Conservation (phyloP, 2,797 vertebrate species). For the Pseudopleuronectes americanus region DNA sequence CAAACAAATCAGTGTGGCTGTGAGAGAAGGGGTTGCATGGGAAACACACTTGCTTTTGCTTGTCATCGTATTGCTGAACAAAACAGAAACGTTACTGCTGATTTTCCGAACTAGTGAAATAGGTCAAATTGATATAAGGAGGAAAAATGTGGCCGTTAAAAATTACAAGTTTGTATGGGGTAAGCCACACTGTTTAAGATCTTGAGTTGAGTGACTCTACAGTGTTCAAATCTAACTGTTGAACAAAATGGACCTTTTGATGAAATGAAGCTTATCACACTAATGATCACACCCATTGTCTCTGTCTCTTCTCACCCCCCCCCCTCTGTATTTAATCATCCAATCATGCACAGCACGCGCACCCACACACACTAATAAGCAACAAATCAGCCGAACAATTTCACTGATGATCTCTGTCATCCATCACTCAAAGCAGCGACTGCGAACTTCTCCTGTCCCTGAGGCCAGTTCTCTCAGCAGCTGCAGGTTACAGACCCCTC, state of each 20-base stretch:
- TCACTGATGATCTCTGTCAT: constrained; percentile 57
- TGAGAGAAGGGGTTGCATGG: too few species aligned
- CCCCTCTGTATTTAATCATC: constrained; percentile 50
- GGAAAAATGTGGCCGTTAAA: constrained; percentile 29
- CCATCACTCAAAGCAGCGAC: constrained; percentile 51
- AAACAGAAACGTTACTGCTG: constrained; percentile 38
- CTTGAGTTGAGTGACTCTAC: constrained; percentile 21
- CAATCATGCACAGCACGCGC: constrained; percentile 57
- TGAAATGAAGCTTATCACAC: constrained; percentile 48
- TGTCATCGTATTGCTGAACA: too few species aligned
- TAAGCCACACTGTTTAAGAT: constrained; percentile 21
- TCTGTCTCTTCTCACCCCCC: constrained; percentile 22
- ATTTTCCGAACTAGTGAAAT: constrained; percentile 53
- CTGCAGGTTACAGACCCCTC: constrained; percentile 9
- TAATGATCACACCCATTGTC: constrained; percentile 60
- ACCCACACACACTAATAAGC: constrained; percentile 51
- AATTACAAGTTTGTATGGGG: constrained; percentile 36
- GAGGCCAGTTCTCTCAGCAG: constrained; percentile 32
- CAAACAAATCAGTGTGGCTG: too few species aligned
- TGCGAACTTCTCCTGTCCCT: constrained; percentile 48
- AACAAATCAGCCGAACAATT: constrained; percentile 65
- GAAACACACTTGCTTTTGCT: too few species aligned
- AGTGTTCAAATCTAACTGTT: constrained; percentile 14
- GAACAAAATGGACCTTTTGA: constrained; percentile 35
- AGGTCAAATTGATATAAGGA: constrained; percentile 44